These are phyloP conservation scores for Sphyrna mokarran DNA, from an alignment of 2,113 vertebrate genomes.

Conservation along the genomic window DNA sequence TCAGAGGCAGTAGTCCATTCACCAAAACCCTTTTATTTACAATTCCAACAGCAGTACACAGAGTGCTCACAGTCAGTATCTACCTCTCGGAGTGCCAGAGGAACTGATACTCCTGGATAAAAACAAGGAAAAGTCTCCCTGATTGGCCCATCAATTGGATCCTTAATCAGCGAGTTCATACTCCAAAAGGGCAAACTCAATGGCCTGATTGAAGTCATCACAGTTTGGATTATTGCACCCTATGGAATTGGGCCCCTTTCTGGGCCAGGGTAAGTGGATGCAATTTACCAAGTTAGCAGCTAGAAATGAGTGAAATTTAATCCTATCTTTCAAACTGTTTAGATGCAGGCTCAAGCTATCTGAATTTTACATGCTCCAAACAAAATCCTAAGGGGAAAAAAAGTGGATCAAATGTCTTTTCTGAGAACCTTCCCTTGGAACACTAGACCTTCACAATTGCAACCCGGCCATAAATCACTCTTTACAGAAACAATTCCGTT, in stretches of 20 bases:
- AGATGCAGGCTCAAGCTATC: background rate
- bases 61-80: no score
- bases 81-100: no score
- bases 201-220: no score
- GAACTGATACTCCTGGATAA: no score
- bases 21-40: no score
- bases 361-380: background rate
- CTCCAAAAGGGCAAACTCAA: no score
- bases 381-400: background rate
- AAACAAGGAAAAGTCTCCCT: no score
- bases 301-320: background rate
- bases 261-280: no score
- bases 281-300: background rate
- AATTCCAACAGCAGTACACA: no score
- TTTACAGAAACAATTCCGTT: background rate
- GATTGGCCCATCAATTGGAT: no score
- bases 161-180: no score
- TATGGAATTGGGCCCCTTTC: background rate
- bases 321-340: background rate
- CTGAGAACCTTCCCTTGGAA: background rate
- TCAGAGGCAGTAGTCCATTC: no score
- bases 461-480: background rate
- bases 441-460: background rate
- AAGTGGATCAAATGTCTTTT: background rate
- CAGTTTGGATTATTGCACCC: background rate